A percentile compares a stretch with the other conserved stretches of the same genome.
Conservation (phyloP, 2,888 invertebrate genomes). For the Melolontha melolontha region DNA sequence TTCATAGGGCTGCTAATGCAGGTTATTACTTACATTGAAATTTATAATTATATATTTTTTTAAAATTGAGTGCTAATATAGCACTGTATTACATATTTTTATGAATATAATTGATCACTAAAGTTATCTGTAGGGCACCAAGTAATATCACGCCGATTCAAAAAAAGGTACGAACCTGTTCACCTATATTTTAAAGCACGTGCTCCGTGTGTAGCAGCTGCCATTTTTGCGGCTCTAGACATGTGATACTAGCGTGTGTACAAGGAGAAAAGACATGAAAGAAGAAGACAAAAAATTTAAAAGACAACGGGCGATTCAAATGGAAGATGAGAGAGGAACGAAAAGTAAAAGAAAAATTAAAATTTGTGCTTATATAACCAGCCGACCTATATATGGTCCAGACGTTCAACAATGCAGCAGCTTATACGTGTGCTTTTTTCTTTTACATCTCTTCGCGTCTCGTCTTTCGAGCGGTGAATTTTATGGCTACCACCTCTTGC, state of each 20-base stretch:
- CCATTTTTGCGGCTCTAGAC: constrained; percentile 55
- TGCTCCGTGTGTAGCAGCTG: constrained; percentile 60
- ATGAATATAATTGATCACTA: constrained; percentile 15
- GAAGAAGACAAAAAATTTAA: constrained; percentile 31
- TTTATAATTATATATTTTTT: too few relatives aligned
- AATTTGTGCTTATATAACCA: constrained; percentile 53
- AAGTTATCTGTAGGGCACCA: constrained; percentile 32
- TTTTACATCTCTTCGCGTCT: constrained; percentile 43
- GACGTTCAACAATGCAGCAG: constrained; percentile 62
- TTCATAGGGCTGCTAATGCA: too few relatives aligned
- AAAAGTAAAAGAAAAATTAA: constrained; percentile 45
- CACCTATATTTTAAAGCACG: constrained; percentile 59
- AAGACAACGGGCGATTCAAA: constrained; percentile 40
- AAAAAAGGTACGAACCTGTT: constrained; percentile 52
- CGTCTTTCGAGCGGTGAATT: constrained; percentile 49
- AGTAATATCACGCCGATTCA: constrained; percentile 32
- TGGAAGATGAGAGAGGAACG: constrained; percentile 33
- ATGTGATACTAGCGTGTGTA: constrained; percentile 24
- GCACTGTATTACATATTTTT: not conserved
- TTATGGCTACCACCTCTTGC: constrained; percentile 53
- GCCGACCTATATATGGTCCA: constrained; percentile 64
- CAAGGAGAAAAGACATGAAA: constrained; percentile 6
- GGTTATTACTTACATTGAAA: too few relatives aligned
- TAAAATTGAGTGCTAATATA: too few relatives aligned
- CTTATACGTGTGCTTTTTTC: constrained; percentile 39